Evolutionary conservation across 2,888 invertebrate species (phyloP).

Genomic region (Torymus auratus): DNA sequence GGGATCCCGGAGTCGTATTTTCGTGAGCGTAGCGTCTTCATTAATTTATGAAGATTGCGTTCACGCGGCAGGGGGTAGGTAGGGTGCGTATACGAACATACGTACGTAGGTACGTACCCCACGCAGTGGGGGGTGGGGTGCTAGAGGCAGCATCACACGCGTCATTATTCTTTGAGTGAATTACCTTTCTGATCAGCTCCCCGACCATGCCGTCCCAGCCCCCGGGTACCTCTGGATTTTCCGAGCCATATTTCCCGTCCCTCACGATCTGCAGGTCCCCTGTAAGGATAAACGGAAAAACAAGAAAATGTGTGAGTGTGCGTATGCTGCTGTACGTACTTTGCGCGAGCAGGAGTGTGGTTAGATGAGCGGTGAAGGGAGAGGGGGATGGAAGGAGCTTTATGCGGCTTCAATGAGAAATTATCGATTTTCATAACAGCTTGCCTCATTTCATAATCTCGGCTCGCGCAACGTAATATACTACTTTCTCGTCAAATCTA

Average conservation of each 20-base stretch:
- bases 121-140: background rate
- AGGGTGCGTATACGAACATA: too few species aligned
- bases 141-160: slow-evolving; percentile 3
- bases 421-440: background rate
- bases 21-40: slow-evolving; percentile 9
- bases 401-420: background rate
- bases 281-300: slow-evolving; percentile 74
- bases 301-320: too few species aligned
- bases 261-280: slow-evolving; percentile 91
- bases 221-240: slow-evolving; percentile 84
- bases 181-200: slow-evolving; percentile 90
- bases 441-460: background rate
- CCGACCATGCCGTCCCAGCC: slow-evolving; percentile 94
- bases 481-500: too few species aligned
- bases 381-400: background rate
- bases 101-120: too few species aligned
- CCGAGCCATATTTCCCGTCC: slow-evolving; percentile 90
- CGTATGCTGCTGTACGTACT: too few species aligned
- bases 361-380: too few species aligned
- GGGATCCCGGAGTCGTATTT: slow-evolving; percentile 33
- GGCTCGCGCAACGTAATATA: too few species aligned
- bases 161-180: slow-evolving; percentile 38
- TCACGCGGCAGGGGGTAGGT: too few species aligned
- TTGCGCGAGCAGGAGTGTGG: too few species aligned
- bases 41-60: slow-evolving; percentile 48